Evolutionary conservation across 2,113 vertebrate genomes (phyloP), one percentile per base, ranked within the genome.

Genomic region (Mola mola): DNA sequence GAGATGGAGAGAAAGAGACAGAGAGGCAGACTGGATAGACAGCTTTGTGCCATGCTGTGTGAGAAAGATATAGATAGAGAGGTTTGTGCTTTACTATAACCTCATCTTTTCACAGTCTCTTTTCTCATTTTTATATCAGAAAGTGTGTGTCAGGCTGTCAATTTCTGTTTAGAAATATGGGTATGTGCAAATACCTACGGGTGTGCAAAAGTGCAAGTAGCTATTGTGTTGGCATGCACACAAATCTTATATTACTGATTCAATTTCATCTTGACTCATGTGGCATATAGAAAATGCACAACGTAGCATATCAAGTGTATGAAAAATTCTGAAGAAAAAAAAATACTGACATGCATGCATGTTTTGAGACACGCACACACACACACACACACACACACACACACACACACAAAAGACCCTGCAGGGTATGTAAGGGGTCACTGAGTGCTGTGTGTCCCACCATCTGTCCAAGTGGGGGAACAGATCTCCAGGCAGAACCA

Each of bases 221-320:
- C 59, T 79, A 70, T 58, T 83, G 78, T 66, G 53, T 28, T 37
- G 46, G 44, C 58, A 92, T 93, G 90, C 90, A 91, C 90, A 90
- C 90, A 93, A 89, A 90, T 93, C 91, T 90, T 92, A 87, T 79
- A 78, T 92, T 91, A 90, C 11, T 89, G 90, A 84, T 92, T 94
- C 93, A 92, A 89, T 91, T 91, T 90, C 90, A 93, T 95, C 93
- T 90, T 73, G 93, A 91, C 87, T 92, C 89, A 84, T 88, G 89
- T 93, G 90, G 89, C 90, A 66, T 89, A 88, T 90, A 90, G 42
- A 60, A 46, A 53, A 57, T 12, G 40, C 17, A 55, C 25, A 21
- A 66, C 48, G 62, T 49, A 19, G 42, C 10, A 55, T 46, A 56
- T 49, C 3, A 59, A 22, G 38, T 36, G n/a, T 22, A 51, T 50